Conservation (phyloP, 2,113 vertebrate species). For the Oreochromis tanganicae region DNA sequence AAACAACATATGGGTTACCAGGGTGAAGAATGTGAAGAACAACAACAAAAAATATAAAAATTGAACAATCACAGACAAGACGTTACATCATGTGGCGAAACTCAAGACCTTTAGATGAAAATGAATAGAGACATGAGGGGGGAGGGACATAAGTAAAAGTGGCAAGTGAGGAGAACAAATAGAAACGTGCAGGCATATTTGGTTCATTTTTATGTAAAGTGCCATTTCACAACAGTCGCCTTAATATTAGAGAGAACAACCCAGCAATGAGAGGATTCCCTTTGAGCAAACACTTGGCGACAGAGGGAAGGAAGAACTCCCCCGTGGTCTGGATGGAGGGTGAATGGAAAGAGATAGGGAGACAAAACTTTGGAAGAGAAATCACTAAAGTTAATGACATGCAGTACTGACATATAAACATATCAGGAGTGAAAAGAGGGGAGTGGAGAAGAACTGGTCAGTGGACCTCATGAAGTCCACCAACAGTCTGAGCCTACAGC, state of each 20-base stretch:
- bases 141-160: background rate
- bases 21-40: background rate
- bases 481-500: background rate
- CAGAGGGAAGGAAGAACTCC: background rate
- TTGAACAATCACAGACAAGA: background rate
- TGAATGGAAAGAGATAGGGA: background rate
- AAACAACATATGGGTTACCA: conserved; percentile 2
- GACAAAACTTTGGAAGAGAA: background rate
- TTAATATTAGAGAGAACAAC: background rate
- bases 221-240: background rate
- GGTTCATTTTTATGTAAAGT: background rate
- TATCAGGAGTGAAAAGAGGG: background rate
- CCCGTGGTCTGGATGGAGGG: background rate
- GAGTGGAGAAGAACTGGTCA: background rate
- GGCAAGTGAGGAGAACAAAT: background rate
- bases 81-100: background rate
- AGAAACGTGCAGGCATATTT: background rate
- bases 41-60: background rate
- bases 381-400: background rate
- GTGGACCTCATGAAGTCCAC: background rate
- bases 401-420: background rate
- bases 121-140: background rate
- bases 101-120: background rate
- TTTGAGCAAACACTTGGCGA: background rate
- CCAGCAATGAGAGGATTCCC: background rate